phyloP scores from a whole-genome alignment of 2,888 invertebrate species.

The Andrena fulva region DNA sequence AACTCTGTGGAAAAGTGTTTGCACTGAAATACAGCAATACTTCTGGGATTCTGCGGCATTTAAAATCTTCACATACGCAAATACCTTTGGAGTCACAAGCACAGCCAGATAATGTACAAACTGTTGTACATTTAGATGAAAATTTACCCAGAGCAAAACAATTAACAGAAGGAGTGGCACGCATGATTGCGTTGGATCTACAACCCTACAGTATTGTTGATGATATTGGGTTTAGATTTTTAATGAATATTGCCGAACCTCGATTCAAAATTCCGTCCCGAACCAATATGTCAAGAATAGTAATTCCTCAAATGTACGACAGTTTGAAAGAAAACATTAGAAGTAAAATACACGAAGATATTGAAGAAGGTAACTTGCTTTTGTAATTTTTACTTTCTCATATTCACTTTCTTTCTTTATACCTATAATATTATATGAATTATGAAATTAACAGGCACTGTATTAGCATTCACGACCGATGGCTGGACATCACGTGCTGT shows the following conservation, averaged over 20 bases:
- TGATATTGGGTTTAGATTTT: background rate
- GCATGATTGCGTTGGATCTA: background rate
- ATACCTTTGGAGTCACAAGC: background rate
- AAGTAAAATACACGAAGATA: conserved; percentile 4
- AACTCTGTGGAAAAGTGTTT: background rate
- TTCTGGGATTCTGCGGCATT: background rate
- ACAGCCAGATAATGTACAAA: background rate
- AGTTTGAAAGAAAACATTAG: background rate
- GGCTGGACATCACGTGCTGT: background rate
- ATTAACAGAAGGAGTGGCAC: background rate
- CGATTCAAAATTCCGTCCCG: background rate
- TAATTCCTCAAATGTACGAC: conserved; percentile 7
- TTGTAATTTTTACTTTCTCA: background rate
- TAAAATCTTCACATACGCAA: background rate
- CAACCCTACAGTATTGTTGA: background rate
- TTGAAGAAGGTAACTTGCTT: background rate
- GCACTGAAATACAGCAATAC: background rate
- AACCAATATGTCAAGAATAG: background rate
- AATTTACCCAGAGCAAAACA: background rate
- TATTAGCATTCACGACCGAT: conserved; percentile 1
- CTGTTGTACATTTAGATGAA: background rate
- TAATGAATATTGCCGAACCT: conserved; percentile 6
- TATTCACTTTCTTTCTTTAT: background rate
- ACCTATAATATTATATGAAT: background rate
- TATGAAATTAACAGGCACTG: background rate